Base-by-base conservation (phyloP, 1,140 invertebrate species). In the Brachystomella parvula region DNA sequence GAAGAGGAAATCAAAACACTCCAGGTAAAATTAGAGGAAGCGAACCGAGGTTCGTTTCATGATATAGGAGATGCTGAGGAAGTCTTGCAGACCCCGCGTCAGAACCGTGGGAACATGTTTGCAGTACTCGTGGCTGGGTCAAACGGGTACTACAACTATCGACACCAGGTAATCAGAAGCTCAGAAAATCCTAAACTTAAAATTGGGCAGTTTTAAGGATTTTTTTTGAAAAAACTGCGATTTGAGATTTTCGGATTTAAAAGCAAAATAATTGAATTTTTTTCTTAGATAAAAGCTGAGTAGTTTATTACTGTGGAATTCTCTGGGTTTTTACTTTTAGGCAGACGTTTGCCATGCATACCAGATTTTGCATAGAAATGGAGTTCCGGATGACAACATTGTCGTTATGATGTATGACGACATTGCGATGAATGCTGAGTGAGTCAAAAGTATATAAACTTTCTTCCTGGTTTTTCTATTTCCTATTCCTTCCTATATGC, bases 321-420 rank as follows among this genome's bases (percentile, higher is more conserved):
- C n/a, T n/a, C n/a, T n/a, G n/a, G n/a, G n/a, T 75, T 75, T 65
- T 60, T 32, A 33, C 49, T 47, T 21, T 2, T 69, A 83, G 81
- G 83, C 84, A 39, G 84, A 85, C 77, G 75, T 85, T 31, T 84
- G 80, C 65, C 84, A 86, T 77, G 82, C 84, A 12, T 86, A 85
- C 73, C 84, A 86, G 65, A 76, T 85, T 56, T 64, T 86, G n/a
- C 74, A 76, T 21, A 75, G 71, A 29, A 80, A 84, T 78, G 85
- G 84, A 49, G 77, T 86, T 63, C 80, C 82, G 17, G 79, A 79
- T 63, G 82, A 84, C 67, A 77, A 80, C 49, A 86, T 86, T 65
- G 79, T 86, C 62, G 81, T 82, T 17, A 82, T 86, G 81, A 85
- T 85, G 82, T 84, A 81, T 74, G 84, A 86, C 77, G 85, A 86